Evolutionary conservation across 2,888 invertebrate species (phyloP).

Genomic region (Cryptus armator): DNA sequence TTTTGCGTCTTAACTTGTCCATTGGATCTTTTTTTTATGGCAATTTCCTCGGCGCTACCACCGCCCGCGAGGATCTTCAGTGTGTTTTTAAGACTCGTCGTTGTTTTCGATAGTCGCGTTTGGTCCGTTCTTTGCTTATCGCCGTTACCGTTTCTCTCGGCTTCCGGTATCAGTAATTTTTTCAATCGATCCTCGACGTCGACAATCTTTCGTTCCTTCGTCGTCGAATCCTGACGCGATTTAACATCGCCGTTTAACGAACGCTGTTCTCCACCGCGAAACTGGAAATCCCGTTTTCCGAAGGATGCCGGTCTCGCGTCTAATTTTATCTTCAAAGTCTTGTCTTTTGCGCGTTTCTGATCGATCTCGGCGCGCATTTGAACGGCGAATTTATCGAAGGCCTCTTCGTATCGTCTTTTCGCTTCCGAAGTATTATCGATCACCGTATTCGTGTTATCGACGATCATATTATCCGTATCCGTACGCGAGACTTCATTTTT

Average conservation of each 20-base stretch:
- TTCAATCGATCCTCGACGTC: constrained; percentile 47
- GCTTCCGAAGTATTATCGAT: not conserved
- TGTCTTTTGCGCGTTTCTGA: too few species aligned
- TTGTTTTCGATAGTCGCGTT: not conserved
- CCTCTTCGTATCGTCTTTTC: constrained; percentile 43
- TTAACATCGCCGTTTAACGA: not conserved
- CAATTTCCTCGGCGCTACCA: constrained; percentile 54
- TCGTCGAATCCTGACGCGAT: not conserved
- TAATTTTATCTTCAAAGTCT: constrained; percentile 21
- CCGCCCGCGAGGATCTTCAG: constrained; percentile 42
- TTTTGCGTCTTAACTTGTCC: constrained; percentile 63
- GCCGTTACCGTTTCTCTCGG: constrained; percentile 45
- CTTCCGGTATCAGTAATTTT: constrained; percentile 11
- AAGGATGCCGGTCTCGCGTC: not conserved
- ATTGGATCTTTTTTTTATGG: constrained; percentile 67
- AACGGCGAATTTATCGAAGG: too few species aligned
- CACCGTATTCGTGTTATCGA: too few species aligned
- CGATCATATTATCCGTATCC: too few species aligned
- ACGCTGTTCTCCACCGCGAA: not conserved
- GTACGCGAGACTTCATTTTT: too few species aligned
- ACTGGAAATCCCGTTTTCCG: not conserved
- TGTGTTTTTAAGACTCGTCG: constrained; percentile 20
- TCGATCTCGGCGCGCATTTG: too few species aligned
- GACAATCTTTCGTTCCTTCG: not conserved
- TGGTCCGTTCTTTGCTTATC: constrained; percentile 36